These are phyloP conservation scores for Habropoda laboriosa DNA, from an alignment of 1,140 invertebrate genomes.

Conservation along the genomic window DNA sequence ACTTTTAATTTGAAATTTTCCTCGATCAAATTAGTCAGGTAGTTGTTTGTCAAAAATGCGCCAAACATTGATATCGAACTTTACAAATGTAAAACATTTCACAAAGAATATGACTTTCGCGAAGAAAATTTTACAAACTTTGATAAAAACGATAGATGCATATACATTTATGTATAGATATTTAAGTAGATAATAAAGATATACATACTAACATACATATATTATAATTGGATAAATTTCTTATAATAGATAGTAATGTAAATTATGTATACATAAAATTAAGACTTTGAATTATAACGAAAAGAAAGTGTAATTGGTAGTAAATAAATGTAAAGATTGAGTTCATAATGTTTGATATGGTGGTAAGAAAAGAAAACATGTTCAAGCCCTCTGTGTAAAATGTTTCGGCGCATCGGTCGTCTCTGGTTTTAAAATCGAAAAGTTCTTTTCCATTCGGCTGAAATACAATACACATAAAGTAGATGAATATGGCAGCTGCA, in stretches of 20 bases:
- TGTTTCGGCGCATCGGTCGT: constrained; percentile 23
- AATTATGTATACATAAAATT: no score
- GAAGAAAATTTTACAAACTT: not conserved
- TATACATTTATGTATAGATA: no score
- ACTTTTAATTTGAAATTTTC: not conserved
- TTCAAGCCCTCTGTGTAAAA: constrained; percentile 31
- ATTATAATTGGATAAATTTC: not conserved
- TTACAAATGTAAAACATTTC: not conserved
- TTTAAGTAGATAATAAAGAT: no score
- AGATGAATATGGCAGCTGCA: constrained; percentile 41
- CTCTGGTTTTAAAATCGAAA: constrained; percentile 39
- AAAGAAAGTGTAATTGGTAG: no score
- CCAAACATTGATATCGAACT: not conserved
- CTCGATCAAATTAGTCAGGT: not conserved
- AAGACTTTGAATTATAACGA: no score
- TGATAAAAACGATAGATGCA: no score
- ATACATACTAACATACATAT: no score
- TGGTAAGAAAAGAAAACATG: constrained; percentile 21
- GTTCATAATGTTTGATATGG: no score
- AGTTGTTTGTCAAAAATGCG: not conserved
- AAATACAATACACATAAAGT: not conserved
- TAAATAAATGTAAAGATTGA: no score
- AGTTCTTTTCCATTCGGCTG: constrained; percentile 2
- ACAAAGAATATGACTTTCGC: not conserved
- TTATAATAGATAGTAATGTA: no score